Conservation (phyloP, 1,140 invertebrate species). For the Drosophila teissieri region DNA sequence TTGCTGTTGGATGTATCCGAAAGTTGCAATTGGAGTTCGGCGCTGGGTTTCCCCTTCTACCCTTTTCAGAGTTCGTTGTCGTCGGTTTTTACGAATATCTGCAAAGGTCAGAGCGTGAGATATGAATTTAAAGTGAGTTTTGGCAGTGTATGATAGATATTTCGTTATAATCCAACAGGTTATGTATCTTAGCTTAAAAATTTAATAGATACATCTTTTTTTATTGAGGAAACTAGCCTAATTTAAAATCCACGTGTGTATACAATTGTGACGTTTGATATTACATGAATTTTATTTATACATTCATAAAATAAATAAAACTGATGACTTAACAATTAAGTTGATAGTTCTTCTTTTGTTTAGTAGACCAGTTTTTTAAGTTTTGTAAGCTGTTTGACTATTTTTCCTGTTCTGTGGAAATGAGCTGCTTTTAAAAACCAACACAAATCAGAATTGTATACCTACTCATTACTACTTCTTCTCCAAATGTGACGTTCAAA, state of each 20-base stretch:
- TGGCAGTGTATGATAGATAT: neutral
- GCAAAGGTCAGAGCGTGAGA: constrained; percentile 77
- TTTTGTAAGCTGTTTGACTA: neutral
- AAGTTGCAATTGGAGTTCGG: constrained; percentile 36
- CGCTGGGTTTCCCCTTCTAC: constrained; percentile 27
- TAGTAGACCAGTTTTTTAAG: neutral
- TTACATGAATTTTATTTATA: too few species aligned
- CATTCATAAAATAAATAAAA: too few species aligned
- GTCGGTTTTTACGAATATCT: constrained; percentile 44
- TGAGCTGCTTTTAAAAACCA: neutral
- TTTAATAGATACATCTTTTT: too few species aligned
- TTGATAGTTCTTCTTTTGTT: neutral
- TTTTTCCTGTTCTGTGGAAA: neutral
- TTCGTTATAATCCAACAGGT: neutral
- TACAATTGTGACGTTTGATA: too few species aligned
- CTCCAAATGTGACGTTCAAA: neutral
- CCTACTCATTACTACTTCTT: neutral
- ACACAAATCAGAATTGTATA: neutral
- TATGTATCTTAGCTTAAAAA: too few species aligned
- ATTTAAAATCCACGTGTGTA: too few species aligned
- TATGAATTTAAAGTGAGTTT: constrained; percentile 34
- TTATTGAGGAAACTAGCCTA: too few species aligned
- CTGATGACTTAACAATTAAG: neutral
- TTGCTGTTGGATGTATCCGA: constrained; percentile 43
- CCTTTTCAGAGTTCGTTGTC: constrained; percentile 34